phyloP scores from a whole-genome alignment of 2,113 vertebrate genomes.

The Struthio camelus region DNA sequence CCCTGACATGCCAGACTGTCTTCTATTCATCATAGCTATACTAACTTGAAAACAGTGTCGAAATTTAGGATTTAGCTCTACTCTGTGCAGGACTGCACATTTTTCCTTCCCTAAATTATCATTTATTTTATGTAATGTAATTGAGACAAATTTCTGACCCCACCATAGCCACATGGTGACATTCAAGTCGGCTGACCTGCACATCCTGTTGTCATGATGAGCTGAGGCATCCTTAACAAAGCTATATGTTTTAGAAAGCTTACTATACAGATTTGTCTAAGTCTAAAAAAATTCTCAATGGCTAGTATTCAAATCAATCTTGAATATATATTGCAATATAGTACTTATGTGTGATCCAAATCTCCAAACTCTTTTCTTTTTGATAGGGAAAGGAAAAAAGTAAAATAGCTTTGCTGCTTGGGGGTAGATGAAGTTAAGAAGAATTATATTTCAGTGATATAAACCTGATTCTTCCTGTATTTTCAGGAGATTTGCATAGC shows the following conservation, averaged over 20 bases:
- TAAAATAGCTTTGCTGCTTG: neutral
- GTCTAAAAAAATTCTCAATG: neutral
- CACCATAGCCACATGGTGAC: neutral
- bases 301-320: neutral
- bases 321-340: neutral
- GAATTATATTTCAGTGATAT: neutral
- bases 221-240: neutral
- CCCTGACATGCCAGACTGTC: neutral
- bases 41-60: neutral
- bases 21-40: neutral
- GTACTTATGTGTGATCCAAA: neutral
- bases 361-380: neutral
- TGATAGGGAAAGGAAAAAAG: neutral
- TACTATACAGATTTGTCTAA: neutral
- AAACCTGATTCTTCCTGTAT: neutral
- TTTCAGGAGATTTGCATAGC: neutral
- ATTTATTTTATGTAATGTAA: slow-evolving; percentile 21
- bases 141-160: neutral
- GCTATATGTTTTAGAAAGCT: neutral
- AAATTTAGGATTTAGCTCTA: neutral
- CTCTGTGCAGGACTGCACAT: neutral
- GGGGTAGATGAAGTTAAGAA: neutral
- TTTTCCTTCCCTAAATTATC: neutral
- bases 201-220: neutral
- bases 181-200: neutral